A percentile compares a stretch with the other conserved stretches of the same genome.
phyloP scores from a whole-genome alignment of 2,113 vertebrate genomes.

The Callaeas wilsoni region DNA sequence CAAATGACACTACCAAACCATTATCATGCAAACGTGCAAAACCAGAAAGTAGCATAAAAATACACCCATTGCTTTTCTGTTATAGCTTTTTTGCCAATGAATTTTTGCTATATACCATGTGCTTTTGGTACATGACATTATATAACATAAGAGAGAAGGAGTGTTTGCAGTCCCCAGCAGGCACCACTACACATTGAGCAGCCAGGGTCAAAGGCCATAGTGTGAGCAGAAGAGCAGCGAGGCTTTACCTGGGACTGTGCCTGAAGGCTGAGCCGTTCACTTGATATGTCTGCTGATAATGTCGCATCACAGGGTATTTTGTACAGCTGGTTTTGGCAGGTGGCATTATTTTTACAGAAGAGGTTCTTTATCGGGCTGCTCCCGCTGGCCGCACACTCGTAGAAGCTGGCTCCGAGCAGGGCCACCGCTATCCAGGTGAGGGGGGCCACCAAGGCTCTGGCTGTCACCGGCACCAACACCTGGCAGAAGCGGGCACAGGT shows the following conservation, averaged over 20 bases:
- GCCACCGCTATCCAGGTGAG: slow-evolving; percentile 77
- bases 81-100: neutral
- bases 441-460: slow-evolving; percentile 59
- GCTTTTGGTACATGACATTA: neutral
- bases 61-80: neutral
- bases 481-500: accelerated
- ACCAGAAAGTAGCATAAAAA: neutral
- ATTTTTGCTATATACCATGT: accelerated
- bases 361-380: accelerated
- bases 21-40: neutral
- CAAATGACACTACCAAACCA: neutral
- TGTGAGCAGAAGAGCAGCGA: accelerated
- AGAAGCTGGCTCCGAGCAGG: slow-evolving; percentile 73
- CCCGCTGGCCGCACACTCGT: slow-evolving; percentile 68
- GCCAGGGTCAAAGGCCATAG: neutral
- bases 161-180: neutral
- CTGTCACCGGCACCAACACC: neutral
- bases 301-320: slow-evolving; percentile 60
- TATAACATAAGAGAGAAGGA: neutral
- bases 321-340: slow-evolving; percentile 12
- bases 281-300: accelerated
- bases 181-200: neutral
- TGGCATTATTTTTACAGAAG: neutral
- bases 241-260: slow-evolving; percentile 79
- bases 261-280: slow-evolving; percentile 15